Evolutionary conservation across 2,797 vertebrate species (phyloP), one percentile per base, ranked within the genome.

Genomic region (Rallus crepitans): DNA sequence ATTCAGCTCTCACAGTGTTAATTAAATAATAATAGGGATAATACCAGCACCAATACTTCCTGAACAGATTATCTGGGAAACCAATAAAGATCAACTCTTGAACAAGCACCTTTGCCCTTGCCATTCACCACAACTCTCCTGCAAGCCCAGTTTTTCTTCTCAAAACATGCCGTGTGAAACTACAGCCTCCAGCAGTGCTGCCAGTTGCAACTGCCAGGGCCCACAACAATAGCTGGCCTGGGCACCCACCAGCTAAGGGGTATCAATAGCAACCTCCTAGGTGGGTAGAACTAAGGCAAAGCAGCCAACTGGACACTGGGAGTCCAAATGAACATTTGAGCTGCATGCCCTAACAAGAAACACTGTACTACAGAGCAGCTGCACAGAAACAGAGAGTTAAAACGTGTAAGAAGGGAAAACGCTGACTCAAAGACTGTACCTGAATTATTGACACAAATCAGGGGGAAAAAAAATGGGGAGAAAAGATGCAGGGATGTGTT

Each of bases 181-280:
- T 55, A 33, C n/a, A 64, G 33, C 13, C 45, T 85, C 31, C 45
- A 76, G 45, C 52, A 91, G 50, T 0, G 6, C 1, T 53, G 37
- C 15, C 69, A 87, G 31, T 11, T 87, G 63, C 57, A 80, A 37
- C 2, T 42, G 18, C 6, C 39, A 73, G 17, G 1, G 1, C 86
- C 30, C 47, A 52, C 10, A 28, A 61, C 50, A 18, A 33, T 0
- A 33, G 4, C 16, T 1, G 4, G 27, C 7, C 52, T 87, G 30
- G 76, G 52, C 5, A 57, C 30, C 0, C 5, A 57, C 30, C 0
- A 7, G 53, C 13, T 39, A 39, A 75, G 5, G 11, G 17, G 52
- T 17, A 7, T 9, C 50, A 8, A 15, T 0, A 68, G 57, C 16
- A 61, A 23, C 24, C 19, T 61, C 24, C 30, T 15, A 13, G n/a